Base-by-base conservation (phyloP, 2,888 invertebrate genomes). In the Peribatodes rhomboidaria region DNA sequence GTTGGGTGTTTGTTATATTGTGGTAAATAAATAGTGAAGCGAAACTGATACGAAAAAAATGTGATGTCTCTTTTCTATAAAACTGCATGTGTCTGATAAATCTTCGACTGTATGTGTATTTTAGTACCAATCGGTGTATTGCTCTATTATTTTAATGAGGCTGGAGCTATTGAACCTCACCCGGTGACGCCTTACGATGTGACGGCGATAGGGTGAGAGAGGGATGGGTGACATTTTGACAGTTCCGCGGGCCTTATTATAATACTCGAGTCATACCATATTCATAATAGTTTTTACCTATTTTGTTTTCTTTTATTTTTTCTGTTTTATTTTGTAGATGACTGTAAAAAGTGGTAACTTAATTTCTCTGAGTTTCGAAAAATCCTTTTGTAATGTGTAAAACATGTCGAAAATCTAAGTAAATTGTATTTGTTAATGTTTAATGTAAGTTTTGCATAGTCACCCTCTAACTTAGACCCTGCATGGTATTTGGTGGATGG, bases 321-420 rank as follows among this genome's bases (percentile, higher is more conserved):
- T 71, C 63, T 69, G 47, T 61, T 70, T 75, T 54, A 62, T 18
- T 76, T 71, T 69, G 75, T 82, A 81, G 79, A 75, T 77, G 76
- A 83, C 84, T 82, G 81, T 85, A 76, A 86, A 89, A 91, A 90
- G 91, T 92, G 91, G 91, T 92, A 90, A 86, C 81, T 79, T 92
- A 92, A 91, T 90, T 90, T 92, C 91, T 92, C 91, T 85, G 75
- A 83, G 37, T 83, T 81, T 81, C 79, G 76, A 80, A 77, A 73
- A 49, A 71, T 69, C 71, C 72, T 69, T 67, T 72, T 68, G 63
- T 73, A 75, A 60, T 35, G 57, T 73, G n/a, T 31, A 18, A 18
- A 49, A 58, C 27, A 27, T 11, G 31, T 22, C 14, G 20, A 61
- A 20, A 31, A 18, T 31, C 44, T 14, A 46, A 53, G 77, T 72